Base-by-base conservation (phyloP, 2,797 vertebrate genomes). In the Rhabdomys pumilio region DNA sequence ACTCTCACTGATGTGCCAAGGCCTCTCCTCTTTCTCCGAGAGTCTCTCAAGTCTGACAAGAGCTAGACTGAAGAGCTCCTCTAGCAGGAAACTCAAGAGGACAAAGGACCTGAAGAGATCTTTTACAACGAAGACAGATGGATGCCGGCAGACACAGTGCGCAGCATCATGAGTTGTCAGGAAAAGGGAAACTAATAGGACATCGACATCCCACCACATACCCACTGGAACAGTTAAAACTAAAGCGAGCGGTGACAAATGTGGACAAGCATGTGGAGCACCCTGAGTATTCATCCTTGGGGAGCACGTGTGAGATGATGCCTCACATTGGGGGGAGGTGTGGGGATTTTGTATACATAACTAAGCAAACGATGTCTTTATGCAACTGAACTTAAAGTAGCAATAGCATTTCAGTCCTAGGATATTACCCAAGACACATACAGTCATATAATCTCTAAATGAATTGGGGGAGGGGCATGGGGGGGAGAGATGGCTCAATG, bases 341-440 rank as follows among this genome's bases (percentile, higher is more conserved):
- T 41, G 20, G 19, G 19, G 41, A 13, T 29, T 65, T 67, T 80
- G 59, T 69, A 72, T 55, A 24, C 38, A 47, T 50, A 80, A n/a
- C 0, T n/a, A 2, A 57, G 24, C 1, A 57, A 6, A 8, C 1
- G 19, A 5, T 82, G 41, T 17, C n/a, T 67, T 14, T n/a, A 59
- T 55, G 14, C 22, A 89, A 65, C 2, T 31, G 19, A 80, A 38
- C 2, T 38, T 15, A 29, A 0, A 65, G n/a, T 41, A 38, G 22
- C 55, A 26, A 31, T 34, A 26, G 15, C 20, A 59, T 81, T 77
- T 34, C 6, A 59, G 15, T 44, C 19, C 47, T 22, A 69, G 61
- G 61, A 7, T 41, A 26, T 75, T 75, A 91, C 63, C 26, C 79
- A 89, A 80, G 53, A 77, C 77, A 89, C 86, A 83, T 38, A 89